Evolutionary conservation across 2,113 vertebrate species (phyloP).

Genomic region (Alaudala cheleensis): DNA sequence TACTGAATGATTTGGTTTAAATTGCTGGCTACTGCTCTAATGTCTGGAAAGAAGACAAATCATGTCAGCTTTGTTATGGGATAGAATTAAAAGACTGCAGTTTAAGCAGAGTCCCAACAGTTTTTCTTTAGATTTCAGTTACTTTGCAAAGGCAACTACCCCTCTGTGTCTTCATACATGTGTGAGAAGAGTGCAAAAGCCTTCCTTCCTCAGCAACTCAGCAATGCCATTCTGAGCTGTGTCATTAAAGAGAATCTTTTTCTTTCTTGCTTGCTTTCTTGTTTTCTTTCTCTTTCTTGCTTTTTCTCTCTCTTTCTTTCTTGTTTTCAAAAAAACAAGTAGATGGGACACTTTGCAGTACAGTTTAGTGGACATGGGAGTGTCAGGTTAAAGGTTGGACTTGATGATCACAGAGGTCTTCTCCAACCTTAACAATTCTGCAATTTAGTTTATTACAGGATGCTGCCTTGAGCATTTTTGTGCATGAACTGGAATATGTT

Average conservation of each 20-base stretch:
- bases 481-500: background rate
- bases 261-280: too few species aligned
- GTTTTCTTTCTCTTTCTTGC: background rate
- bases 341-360: background rate
- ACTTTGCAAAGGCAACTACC: background rate
- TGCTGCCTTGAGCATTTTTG: background rate
- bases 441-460: background rate
- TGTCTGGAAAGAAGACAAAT: slow-evolving; percentile 10
- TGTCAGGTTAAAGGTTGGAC: background rate
- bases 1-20: background rate
- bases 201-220: background rate
- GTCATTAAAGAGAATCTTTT: background rate
- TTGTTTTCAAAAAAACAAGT: background rate
- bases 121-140: background rate
- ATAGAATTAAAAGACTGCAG: background rate
- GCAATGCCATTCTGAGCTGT: background rate
- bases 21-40: background rate
- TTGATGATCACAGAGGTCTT: background rate
- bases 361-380: background rate
- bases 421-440: background rate
- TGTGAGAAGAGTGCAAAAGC: background rate
- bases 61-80: background rate
- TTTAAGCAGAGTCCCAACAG: background rate
- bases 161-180: accelerated
- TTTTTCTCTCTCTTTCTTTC: too few species aligned